Base-by-base conservation (phyloP, 2,888 invertebrate genomes). In the Cetonia aurata region DNA sequence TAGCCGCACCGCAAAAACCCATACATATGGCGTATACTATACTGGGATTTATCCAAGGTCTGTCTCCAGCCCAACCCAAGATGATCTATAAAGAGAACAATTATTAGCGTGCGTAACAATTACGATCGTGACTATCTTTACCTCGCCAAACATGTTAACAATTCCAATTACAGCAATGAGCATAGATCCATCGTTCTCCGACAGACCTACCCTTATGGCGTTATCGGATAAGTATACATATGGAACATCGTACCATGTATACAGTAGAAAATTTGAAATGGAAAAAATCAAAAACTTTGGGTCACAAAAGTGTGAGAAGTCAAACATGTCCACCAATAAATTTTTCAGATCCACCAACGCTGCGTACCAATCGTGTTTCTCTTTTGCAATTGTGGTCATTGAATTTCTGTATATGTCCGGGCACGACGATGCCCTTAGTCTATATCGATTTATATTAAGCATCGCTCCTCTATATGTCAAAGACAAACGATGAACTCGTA, bases 191-290 rank as follows among this genome's bases (percentile, higher is more conserved):
- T 92, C 90, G 6, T 90, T 89, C 79, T 93, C 91, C 73, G 88
- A 88, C 82, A 91, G 91, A 19, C 93, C 93, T 83, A 91, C 87
- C 79, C 89, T 88, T 52, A 90, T 88, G 9, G 92, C 94, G 82
- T 91, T 90, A 82, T 96, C 96, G 1, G 93, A 91, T 75, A 96
- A 88, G 86, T 95, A 97, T 76, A 97, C 93, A 83, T 97, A 97
- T 1, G 96, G 96, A 69, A 96, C 94, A 83, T 97, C 96, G 84
- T 94, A 94, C 93, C 96, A 96, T 79, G 94, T 92, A 86, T 96
- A 96, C 74, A 97, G 87, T 19, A 96, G 87, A 83, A 96, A 95
- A 86, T 96, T 96, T 71, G 96, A 96, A 17, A 96, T 82, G 25
- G 94, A 91, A 86, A 96, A 96, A 66, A 94, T 85, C 33, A 93